phyloP scores from a whole-genome alignment of 2,888 invertebrate species.

The Aphidius colemani region DNA sequence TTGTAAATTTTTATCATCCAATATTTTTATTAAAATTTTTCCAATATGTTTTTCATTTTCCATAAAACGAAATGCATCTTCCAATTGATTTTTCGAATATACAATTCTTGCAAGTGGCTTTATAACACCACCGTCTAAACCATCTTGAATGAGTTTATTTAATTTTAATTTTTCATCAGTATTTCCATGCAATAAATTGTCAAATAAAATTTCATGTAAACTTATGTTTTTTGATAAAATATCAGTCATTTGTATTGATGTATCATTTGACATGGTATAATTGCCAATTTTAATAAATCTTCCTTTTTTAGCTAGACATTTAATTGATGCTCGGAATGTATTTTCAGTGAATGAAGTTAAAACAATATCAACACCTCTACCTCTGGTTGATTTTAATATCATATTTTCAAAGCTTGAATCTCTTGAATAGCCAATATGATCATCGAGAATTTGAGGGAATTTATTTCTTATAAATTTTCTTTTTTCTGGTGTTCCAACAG shows the following conservation, averaged over 20 bases:
- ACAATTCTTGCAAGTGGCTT: slow-evolving; percentile 70
- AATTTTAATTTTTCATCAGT: slow-evolving; percentile 65
- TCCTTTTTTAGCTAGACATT: slow-evolving; percentile 67
- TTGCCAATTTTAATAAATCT: slow-evolving; percentile 87
- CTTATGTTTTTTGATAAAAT: slow-evolving; percentile 74
- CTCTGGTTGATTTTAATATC: slow-evolving; percentile 78
- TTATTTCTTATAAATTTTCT: slow-evolving; percentile 63
- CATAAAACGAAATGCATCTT: slow-evolving; percentile 72
- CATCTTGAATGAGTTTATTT: slow-evolving; percentile 65
- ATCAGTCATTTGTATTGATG: slow-evolving; percentile 66
- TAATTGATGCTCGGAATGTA: slow-evolving; percentile 75
- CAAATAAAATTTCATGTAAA: slow-evolving; percentile 80
- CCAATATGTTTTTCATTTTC: slow-evolving; percentile 79
- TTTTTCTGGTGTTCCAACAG: slow-evolving; percentile 66
- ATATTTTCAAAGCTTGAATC: slow-evolving; percentile 86
- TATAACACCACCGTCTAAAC: slow-evolving; percentile 71
- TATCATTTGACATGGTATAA: slow-evolving; percentile 76
- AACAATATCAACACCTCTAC: slow-evolving; percentile 88
- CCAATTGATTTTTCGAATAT: slow-evolving; percentile 70
- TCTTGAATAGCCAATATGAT: slow-evolving; percentile 77
- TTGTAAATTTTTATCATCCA: slow-evolving; percentile 38
- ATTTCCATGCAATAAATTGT: slow-evolving; percentile 65
- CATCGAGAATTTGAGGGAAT: slow-evolving; percentile 65
- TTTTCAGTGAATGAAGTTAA: slow-evolving; percentile 93
- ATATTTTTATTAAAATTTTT: slow-evolving; percentile 64